Percentiles rank a stretch among this genome's conserved stretches.
Evolutionary conservation across 2,888 invertebrate species (phyloP).

Genomic region (Sussaba pulchella): DNA sequence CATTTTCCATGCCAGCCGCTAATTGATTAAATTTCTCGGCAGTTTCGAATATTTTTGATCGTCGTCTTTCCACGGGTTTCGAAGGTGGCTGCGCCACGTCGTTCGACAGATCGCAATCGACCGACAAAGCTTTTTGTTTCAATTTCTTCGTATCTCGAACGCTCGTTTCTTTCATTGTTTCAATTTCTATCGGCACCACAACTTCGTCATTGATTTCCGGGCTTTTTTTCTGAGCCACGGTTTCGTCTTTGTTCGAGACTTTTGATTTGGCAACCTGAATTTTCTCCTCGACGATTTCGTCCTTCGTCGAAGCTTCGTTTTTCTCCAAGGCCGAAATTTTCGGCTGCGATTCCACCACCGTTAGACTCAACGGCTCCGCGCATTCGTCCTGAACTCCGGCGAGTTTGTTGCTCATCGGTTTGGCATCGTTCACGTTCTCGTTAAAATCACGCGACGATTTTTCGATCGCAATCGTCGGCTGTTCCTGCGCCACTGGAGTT

Average conservation of each 20-base stretch:
- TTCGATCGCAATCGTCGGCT: slow-evolving; percentile 73
- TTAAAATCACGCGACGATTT: slow-evolving; percentile 61
- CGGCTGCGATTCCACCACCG: slow-evolving; percentile 63
- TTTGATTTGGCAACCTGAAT: slow-evolving; percentile 64
- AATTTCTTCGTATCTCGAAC: slow-evolving; percentile 70
- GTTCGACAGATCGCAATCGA: slow-evolving; percentile 74
- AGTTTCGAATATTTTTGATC: slow-evolving; percentile 89
- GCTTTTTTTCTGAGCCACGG: slow-evolving; percentile 44
- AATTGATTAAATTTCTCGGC: slow-evolving; percentile 89
- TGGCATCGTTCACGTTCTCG: slow-evolving; percentile 55
- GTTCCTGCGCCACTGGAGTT: slow-evolving; percentile 80
- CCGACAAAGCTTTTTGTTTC: slow-evolving; percentile 75
- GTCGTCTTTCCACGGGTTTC: slow-evolving; percentile 87
- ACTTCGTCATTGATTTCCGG: slow-evolving; percentile 63
- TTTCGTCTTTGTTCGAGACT: slow-evolving; percentile 59
- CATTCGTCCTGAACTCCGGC: slow-evolving; percentile 72
- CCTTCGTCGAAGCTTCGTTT: slow-evolving; percentile 52
- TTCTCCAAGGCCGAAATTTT: slow-evolving; percentile 36
- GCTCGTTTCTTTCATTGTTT: slow-evolving; percentile 68
- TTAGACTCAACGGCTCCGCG: slow-evolving; percentile 60
- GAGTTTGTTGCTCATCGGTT: slow-evolving; percentile 66
- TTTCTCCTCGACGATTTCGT: slow-evolving; percentile 33
- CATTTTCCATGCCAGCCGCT: slow-evolving; percentile 77
- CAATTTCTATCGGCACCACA: slow-evolving; percentile 62
- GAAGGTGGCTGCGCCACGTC: slow-evolving; percentile 77